A percentile compares a stretch with the other conserved stretches of the same genome.
Conservation (phyloP, 2,113 vertebrate genomes). For the Polypterus senegalus region DNA sequence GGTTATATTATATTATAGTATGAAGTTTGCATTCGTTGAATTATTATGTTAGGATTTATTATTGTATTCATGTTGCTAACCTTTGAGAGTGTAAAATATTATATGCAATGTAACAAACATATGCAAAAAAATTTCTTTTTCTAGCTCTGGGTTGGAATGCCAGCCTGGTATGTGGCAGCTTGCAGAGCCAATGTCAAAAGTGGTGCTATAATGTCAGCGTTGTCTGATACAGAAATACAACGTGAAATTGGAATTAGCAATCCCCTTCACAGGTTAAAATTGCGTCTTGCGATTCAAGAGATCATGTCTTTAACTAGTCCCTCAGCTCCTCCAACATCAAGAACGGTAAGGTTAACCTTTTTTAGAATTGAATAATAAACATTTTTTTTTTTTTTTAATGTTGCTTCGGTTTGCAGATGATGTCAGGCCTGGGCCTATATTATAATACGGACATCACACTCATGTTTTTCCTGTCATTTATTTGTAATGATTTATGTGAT, state of each 20-base stretch:
- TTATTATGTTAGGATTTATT: too few relatives aligned
- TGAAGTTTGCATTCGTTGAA: too few relatives aligned
- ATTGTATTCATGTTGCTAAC: too few relatives aligned
- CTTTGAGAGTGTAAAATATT: too few relatives aligned
- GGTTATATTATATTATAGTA: too few relatives aligned
- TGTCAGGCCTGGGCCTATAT: too few relatives aligned
- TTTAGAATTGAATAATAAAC: not conserved
- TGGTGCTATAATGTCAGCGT: constrained; percentile 92
- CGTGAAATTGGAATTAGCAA: constrained; percentile 95
- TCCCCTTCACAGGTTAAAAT: constrained; percentile 83
- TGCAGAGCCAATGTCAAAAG: constrained; percentile 95
- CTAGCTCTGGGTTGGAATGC: constrained; percentile 97
- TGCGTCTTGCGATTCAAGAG: constrained; percentile 90
- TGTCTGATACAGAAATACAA: constrained; percentile 95
- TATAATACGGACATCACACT: too few relatives aligned
- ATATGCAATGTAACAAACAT: too few relatives aligned
- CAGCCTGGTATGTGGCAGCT: constrained; percentile 94
- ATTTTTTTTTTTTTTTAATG: too few relatives aligned
- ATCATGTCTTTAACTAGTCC: constrained; percentile 96
- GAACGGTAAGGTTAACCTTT: constrained; percentile 64
- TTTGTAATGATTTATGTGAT: too few relatives aligned
- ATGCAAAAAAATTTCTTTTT: not conserved
- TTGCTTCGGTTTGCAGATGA: too few relatives aligned
- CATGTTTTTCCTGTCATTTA: too few relatives aligned
- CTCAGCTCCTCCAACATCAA: constrained; percentile 83